Percentiles rank a stretch among this genome's conserved stretches.
phyloP scores from a whole-genome alignment of 2,113 vertebrate species.

The Albula glossodonta region DNA sequence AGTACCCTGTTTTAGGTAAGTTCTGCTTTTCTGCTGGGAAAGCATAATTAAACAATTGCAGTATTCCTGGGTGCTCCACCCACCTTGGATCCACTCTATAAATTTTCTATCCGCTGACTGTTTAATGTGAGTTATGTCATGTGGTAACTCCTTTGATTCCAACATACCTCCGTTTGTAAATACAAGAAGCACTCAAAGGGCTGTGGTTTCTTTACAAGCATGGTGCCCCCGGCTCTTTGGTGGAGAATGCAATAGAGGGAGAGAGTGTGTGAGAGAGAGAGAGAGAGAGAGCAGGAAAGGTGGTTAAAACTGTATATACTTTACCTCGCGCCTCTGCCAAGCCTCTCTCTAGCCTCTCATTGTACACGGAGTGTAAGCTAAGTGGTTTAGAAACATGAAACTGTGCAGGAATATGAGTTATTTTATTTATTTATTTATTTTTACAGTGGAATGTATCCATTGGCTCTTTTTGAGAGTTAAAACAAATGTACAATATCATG shows the following conservation, averaged over 20 bases:
- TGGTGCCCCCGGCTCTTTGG: conserved; percentile 88
- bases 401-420: conserved; percentile 46
- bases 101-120: conserved; percentile 92
- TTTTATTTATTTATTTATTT: neutral
- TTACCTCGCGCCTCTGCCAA: conserved; percentile 65
- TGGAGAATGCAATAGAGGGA: conserved; percentile 71
- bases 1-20: conserved; percentile 63
- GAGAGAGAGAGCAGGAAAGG: conserved; percentile 21
- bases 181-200: conserved; percentile 96
- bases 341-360: conserved; percentile 50
- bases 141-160: conserved; percentile 99
- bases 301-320: conserved; percentile 65
- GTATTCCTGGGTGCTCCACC: conserved; percentile 76
- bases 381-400: conserved; percentile 60
- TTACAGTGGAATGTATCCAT: neutral
- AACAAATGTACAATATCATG: neutral
- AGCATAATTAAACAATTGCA: conserved; percentile 75
- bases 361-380: conserved; percentile 37
- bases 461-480: neutral
- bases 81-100: conserved; percentile 81
- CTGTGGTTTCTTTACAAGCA: conserved; percentile 92
- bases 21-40: conserved; percentile 45
- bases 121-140: conserved; percentile 99
- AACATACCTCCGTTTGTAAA: conserved; percentile 98
- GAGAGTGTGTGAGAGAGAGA: conserved; percentile 37